Base-by-base conservation (phyloP, 2,888 invertebrate genomes). In the Latrodectus elegans region DNA sequence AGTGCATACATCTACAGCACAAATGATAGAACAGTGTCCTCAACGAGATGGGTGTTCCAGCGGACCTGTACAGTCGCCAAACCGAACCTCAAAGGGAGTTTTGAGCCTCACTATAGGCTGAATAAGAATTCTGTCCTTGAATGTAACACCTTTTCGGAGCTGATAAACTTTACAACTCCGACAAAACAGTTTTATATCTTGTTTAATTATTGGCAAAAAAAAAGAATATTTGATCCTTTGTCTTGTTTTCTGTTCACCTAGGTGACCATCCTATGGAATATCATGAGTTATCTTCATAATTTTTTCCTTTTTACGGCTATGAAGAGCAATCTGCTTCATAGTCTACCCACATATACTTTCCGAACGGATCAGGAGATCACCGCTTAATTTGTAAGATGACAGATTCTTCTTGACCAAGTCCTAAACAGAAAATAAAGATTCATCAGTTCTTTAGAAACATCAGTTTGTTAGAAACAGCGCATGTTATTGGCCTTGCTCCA, bases 191-290 rank as follows among this genome's bases (percentile, higher is more conserved):
- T 55, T 55, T 55, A 55, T 8, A 6, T 55, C 6, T 14, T 55
- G n/a, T 60, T 60, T 26, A 8, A 22, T 60, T 10, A 12, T 64
- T 0, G 60, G 26, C 75, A 64, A 75, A 14, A 14, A 38, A 38
- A 75, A 75, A 4, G 75, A 75, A 26, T 49, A 75, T 26, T 75
- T 75, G 1, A 64, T 75, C 38, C 12, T 6, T 38, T 75, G 75
- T 38, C 26, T 75, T 14, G 64, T 75, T 14, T 75, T 75, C 52
- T 73, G 22, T 60, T 60, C 64, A 11, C 64, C 60, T 26, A 60
- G 26, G 49, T 75, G 26, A 51, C 64, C 55, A 26, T 22, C 17
- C 11, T 38, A 22, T 0, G 26, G 64, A 11, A 38, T 8, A 15
- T 60, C 75, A 26, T 64, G 64, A 14, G 26, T 38, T 26, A 64